Conservation (phyloP, 2,113 vertebrate species). For the Terrapene triunguis region DNA sequence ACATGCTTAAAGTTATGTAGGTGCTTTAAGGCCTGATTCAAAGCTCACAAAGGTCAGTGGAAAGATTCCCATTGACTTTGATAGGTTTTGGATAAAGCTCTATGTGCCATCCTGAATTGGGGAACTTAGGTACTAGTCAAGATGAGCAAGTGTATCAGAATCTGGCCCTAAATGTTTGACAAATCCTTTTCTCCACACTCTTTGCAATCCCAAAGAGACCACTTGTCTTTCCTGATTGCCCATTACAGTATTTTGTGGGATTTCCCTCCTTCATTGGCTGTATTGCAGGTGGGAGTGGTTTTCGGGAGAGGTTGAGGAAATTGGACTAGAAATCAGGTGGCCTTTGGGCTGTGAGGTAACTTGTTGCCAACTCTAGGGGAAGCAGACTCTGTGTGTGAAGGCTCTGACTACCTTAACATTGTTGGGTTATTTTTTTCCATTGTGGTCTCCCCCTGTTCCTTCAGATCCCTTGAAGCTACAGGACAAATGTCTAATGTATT, state of each 20-base stretch:
- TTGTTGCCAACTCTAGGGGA: neutral
- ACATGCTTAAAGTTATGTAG: neutral
- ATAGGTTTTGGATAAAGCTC: fast-evolving
- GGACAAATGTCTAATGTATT: fast-evolving
- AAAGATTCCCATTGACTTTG: neutral
- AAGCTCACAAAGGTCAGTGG: neutral
- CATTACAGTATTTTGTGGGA: fast-evolving
- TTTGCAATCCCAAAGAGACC: neutral
- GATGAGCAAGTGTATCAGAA: neutral
- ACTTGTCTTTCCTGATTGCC: neutral
- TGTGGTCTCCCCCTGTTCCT: neutral
- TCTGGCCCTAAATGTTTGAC: neutral
- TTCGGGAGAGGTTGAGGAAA: neutral
- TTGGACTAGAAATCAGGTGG: neutral
- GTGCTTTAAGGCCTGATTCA: neutral
- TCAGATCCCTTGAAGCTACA: neutral
- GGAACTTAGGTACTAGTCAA: neutral
- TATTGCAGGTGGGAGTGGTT: neutral
- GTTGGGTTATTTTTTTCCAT: neutral
- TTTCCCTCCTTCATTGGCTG: fast-evolving
- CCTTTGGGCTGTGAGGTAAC: too few relatives aligned
- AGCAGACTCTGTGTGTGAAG: neutral
- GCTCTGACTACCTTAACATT: neutral
- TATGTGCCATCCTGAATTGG: neutral
- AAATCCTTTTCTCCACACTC: neutral